Conservation (phyloP, 2,113 vertebrate species). For the Engystomops pustulosus region DNA sequence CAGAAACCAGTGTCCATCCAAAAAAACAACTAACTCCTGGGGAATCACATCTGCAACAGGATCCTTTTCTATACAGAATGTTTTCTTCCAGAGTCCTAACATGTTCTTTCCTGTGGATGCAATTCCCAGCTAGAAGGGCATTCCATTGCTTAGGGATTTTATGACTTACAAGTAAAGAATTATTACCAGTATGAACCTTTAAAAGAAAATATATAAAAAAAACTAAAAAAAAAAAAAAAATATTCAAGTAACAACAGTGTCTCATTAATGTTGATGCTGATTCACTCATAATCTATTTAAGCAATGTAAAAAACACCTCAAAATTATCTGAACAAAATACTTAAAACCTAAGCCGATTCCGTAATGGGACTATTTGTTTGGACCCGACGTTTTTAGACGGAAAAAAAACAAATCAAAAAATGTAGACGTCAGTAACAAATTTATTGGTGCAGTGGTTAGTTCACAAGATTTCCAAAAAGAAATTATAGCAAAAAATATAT, state of each 20-base stretch:
- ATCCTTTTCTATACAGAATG: constrained; percentile 48
- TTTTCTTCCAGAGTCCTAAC: constrained; percentile 58
- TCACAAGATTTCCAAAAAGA: no score
- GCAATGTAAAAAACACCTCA: not conserved
- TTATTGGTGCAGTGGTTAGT: not conserved
- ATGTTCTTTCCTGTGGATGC: constrained; percentile 60
- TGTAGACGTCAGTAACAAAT: not conserved
- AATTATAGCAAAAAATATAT: no score
- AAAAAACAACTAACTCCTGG: constrained; percentile 15
- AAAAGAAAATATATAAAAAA: constrained; percentile 29
- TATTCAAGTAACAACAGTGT: not conserved
- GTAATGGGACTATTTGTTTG: no score
- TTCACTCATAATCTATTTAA: not conserved
- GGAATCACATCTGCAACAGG: constrained; percentile 53
- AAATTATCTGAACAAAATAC: no score
- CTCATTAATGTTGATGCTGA: not conserved
- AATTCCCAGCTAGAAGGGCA: constrained; percentile 60
- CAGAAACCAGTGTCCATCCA: not conserved
- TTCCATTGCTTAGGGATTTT: constrained; percentile 55
- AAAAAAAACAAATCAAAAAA: not conserved
- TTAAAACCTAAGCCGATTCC: no score
- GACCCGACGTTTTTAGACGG: no score
- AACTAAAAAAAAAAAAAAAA: constrained; percentile 12
- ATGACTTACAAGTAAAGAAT: constrained; percentile 44
- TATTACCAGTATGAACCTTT: constrained; percentile 22